phyloP scores from a whole-genome alignment of 2,888 invertebrate species.

The Galeopsomyia nigrocyanea region DNA sequence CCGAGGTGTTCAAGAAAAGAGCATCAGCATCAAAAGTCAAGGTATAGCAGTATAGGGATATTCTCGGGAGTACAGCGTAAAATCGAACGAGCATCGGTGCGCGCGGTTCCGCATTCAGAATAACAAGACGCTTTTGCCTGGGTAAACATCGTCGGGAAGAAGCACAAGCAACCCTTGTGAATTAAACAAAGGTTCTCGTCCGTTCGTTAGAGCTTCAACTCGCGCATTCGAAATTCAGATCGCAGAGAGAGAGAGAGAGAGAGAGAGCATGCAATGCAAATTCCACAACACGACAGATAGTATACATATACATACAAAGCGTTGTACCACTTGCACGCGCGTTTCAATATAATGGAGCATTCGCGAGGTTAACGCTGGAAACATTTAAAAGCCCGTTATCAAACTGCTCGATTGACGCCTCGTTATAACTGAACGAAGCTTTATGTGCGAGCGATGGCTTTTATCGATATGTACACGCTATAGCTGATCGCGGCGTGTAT shows the following conservation, averaged over 20 bases:
- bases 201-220: conserved; percentile 24
- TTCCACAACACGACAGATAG: conserved; percentile 42
- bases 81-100: conserved; percentile 21
- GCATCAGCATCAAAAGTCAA: too few species aligned
- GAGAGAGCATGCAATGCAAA: conserved; percentile 60
- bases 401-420: too few species aligned
- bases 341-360: conserved; percentile 29
- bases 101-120: conserved; percentile 9
- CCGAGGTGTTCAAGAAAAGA: too few species aligned
- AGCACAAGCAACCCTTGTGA: conserved; percentile 18
- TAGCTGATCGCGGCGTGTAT: too few species aligned
- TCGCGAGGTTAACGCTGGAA: not conserved
- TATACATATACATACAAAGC: not conserved
- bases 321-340: not conserved
- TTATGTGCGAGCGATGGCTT: too few species aligned
- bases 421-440: too few species aligned
- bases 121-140: conserved; percentile 27
- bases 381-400: conserved; percentile 29
- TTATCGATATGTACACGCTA: too few species aligned
- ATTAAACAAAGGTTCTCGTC: conserved; percentile 36
- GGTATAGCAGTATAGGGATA: too few species aligned
- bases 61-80: not conserved
- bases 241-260: conserved; percentile 39
- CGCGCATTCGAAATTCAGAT: conserved; percentile 51
- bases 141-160: conserved; percentile 17